phyloP scores from a whole-genome alignment of 2,797 vertebrate genomes.

The Echeneis naucrates region DNA sequence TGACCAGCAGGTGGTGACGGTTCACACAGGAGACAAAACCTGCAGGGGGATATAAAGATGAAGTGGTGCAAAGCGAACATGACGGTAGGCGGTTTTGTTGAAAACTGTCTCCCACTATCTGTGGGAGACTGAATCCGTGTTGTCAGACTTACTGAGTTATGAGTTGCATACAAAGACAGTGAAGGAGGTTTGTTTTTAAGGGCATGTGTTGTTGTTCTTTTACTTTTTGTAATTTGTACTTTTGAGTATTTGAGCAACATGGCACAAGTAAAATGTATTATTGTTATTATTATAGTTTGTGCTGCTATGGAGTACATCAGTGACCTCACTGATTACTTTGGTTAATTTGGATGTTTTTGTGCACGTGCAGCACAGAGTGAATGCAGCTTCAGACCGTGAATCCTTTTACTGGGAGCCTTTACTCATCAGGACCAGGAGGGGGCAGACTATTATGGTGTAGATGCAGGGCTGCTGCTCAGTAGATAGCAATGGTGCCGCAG shows the following conservation, averaged over 20 bases:
- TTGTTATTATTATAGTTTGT: too few relatives aligned
- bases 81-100: not conserved
- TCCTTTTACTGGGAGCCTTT: not conserved
- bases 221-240: too few relatives aligned
- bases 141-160: not conserved
- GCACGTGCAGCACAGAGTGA: not conserved
- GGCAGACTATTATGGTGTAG: constrained; percentile 1
- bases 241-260: too few relatives aligned
- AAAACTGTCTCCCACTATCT: not conserved
- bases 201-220: too few relatives aligned
- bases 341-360: not conserved
- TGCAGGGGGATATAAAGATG: constrained; percentile 22
- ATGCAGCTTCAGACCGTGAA: not conserved
- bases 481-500: not conserved
- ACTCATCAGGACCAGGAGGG: constrained; percentile 26
- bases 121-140: not conserved
- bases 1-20: constrained; percentile 82
- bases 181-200: too few relatives aligned
- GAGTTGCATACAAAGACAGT: not conserved
- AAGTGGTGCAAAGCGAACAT: not conserved
- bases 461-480: not conserved
- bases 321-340: not conserved
- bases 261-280: too few relatives aligned
- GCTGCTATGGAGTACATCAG: too few relatives aligned
- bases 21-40: constrained; percentile 83